Percentiles rank a stretch among this genome's conserved stretches.
Conservation (phyloP, 2,113 vertebrate genomes). For the Psittacus erithacus region DNA sequence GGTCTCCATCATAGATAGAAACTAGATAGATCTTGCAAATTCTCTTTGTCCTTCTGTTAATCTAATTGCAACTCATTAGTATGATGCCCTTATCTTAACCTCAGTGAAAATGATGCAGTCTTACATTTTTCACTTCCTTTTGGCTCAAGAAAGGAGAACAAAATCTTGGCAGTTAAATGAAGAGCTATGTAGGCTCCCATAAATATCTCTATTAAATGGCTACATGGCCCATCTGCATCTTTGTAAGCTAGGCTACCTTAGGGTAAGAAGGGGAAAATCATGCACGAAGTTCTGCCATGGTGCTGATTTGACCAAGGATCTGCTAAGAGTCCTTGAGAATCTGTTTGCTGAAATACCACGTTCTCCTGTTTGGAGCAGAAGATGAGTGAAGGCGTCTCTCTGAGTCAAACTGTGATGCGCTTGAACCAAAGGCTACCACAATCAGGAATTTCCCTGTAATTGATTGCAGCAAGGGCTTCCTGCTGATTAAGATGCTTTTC, state of each 20-base stretch:
- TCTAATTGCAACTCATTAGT: not conserved
- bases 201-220: not conserved
- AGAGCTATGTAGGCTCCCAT: not conserved
- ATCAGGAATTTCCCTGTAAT: constrained; percentile 5
- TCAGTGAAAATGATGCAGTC: not conserved
- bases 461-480: not conserved
- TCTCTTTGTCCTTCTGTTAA: not conserved
- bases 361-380: not conserved
- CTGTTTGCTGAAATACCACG: not conserved
- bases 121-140: not conserved
- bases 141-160: not conserved
- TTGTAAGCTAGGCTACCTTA: not conserved
- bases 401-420: not conserved
- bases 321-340: not conserved
- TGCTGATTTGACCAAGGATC: not conserved
- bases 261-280: not conserved
- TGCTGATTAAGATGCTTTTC: not conserved
- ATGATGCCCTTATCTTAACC: not conserved
- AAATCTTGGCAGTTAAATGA: not conserved
- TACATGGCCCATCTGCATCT: not conserved
- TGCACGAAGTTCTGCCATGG: not conserved
- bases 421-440: not conserved
- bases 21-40: not conserved
- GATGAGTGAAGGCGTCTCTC: not conserved
- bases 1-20: not conserved